phyloP scores from a whole-genome alignment of 2,888 invertebrate species.

The Syrista parreyssii region DNA sequence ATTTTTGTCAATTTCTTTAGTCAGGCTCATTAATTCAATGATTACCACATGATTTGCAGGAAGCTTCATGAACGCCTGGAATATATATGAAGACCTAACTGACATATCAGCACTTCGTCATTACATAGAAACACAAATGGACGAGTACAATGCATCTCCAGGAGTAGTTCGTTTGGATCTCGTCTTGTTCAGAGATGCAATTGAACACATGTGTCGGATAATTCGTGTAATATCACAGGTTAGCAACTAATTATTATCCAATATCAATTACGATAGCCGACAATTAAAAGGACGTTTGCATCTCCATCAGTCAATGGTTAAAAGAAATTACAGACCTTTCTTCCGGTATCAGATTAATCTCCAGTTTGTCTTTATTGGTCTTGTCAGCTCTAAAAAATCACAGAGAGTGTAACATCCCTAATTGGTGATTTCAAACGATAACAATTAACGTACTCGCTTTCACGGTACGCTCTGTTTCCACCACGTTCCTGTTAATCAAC shows the following conservation, averaged over 20 bases:
- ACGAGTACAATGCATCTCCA: conserved; percentile 83
- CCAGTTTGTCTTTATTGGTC: neutral
- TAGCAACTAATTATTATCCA: neutral
- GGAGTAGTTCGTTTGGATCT: conserved; percentile 84
- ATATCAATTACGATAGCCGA: neutral
- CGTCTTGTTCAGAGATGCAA: conserved; percentile 87
- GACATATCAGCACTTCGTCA: conserved; percentile 71
- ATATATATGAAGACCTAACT: conserved; percentile 83
- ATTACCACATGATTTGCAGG: conserved; percentile 51
- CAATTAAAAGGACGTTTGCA: neutral
- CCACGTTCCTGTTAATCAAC: neutral
- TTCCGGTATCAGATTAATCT: neutral
- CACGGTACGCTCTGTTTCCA: neutral
- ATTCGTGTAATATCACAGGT: conserved; percentile 82
- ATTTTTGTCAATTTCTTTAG: neutral
- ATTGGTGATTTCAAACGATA: neutral
- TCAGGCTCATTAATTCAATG: neutral
- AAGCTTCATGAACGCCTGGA: conserved; percentile 80
- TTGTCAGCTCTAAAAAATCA: neutral
- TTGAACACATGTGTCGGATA: conserved; percentile 86
- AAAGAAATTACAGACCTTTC: neutral
- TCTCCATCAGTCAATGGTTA: neutral
- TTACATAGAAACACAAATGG: conserved; percentile 72
- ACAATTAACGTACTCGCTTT: neutral
- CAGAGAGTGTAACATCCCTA: neutral